phyloP scores from a whole-genome alignment of 1,140 invertebrate genomes.

The Kradibia gibbosae region DNA sequence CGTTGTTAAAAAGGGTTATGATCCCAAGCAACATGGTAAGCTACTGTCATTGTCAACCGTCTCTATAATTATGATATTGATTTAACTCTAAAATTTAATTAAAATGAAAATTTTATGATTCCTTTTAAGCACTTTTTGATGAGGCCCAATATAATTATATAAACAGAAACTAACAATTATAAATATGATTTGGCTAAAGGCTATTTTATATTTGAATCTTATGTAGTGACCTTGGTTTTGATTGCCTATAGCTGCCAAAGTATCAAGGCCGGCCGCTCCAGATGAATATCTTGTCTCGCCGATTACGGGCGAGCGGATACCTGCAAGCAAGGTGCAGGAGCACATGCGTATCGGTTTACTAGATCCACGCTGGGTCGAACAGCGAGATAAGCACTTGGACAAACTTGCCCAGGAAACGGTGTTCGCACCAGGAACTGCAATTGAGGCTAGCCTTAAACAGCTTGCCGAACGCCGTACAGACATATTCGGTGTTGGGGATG shows the following conservation, averaged over 20 bases:
- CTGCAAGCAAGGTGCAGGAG: conserved; percentile 96
- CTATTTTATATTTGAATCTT: too few relatives aligned
- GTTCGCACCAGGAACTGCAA: conserved; percentile 90
- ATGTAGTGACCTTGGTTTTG: background rate
- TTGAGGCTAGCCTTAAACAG: conserved; percentile 95
- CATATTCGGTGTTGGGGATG: conserved; percentile 98
- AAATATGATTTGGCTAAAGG: too few relatives aligned
- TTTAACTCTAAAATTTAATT: too few relatives aligned
- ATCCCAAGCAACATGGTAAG: conserved; percentile 87
- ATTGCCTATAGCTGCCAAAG: conserved; percentile 72
- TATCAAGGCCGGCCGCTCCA: conserved; percentile 74
- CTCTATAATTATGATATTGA: too few relatives aligned
- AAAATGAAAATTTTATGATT: too few relatives aligned
- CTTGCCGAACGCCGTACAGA: conserved; percentile 98
- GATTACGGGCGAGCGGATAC: conserved; percentile 97
- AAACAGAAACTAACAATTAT: too few relatives aligned
- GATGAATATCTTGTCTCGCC: conserved; percentile 98
- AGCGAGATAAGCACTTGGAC: conserved; percentile 91
- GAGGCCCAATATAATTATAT: too few relatives aligned
- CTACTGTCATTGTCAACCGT: too few relatives aligned
- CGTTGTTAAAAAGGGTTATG: conserved; percentile 95
- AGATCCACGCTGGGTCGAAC: conserved; percentile 98
- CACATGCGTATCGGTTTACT: conserved; percentile 98
- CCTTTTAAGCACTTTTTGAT: too few relatives aligned
- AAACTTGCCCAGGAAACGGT: conserved; percentile 89